These are phyloP conservation scores for Pardalotus punctatus DNA, from an alignment of 2,113 vertebrate genomes.

Conservation along the genomic window DNA sequence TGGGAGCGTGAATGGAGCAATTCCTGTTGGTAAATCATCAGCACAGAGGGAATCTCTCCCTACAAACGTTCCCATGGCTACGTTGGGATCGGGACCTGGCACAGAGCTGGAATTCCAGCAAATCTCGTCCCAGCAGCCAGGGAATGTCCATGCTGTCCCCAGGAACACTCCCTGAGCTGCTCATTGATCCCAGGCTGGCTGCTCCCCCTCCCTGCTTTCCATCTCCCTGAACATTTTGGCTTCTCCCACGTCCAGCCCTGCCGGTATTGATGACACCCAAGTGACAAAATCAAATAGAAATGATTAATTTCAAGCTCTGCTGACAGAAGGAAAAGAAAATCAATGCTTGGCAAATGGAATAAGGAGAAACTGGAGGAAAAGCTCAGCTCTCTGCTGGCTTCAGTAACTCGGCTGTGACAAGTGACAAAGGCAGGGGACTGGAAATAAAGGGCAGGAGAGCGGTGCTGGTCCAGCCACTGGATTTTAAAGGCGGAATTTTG, in stretches of 20 bases:
- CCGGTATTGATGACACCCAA: not conserved
- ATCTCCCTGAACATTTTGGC: not conserved
- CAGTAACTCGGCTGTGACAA: not conserved
- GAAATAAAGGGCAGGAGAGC: not conserved
- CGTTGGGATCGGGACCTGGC: not conserved
- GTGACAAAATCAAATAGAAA: conserved; percentile 23
- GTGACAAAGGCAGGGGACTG: not conserved
- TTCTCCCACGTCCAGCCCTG: not conserved
- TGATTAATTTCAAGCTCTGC: conserved; percentile 58
- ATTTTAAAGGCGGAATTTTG: not conserved
- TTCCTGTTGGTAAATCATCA: not conserved
- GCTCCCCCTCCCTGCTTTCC: not conserved
- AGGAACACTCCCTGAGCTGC: not conserved
- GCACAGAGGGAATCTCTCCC: not conserved
- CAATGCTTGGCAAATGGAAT: conserved; percentile 44
- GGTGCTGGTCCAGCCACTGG: not conserved
- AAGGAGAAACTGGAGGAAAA: not conserved
- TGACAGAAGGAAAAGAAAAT: conserved; percentile 44
- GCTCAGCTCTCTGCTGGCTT: not conserved
- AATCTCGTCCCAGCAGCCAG: not conserved
- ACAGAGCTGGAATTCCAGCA: not conserved
- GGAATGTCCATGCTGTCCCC: not conserved
- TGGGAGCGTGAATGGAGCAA: not conserved
- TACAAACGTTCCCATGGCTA: not conserved
- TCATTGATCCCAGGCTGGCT: not conserved